Conservation (phyloP, 2,113 vertebrate species). For the Mellivora capensis region DNA sequence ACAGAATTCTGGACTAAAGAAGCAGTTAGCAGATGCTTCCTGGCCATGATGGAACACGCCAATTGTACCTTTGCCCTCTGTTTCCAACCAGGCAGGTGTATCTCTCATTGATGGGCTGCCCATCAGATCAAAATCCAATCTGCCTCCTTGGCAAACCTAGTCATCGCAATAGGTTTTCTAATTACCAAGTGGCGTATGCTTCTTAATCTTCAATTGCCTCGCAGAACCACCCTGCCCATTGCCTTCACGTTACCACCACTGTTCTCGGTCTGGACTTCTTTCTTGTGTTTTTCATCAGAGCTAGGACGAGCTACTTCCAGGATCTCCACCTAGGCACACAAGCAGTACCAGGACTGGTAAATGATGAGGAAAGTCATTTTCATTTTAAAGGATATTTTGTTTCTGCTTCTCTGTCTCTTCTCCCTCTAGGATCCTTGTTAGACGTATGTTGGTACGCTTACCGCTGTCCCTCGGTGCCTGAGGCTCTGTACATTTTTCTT, state of each 20-base stretch:
- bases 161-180: neutral
- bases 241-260: neutral
- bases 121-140: too few species aligned
- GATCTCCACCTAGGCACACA: neutral
- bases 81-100: too few species aligned
- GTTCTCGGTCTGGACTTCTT: neutral
- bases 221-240: neutral
- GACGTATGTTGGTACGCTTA: neutral
- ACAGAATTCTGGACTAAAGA: conserved; percentile 35
- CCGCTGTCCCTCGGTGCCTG: neutral
- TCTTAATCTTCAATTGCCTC: neutral
- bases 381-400: neutral
- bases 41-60: conserved; percentile 83
- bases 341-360: neutral
- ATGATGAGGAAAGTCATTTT: neutral
- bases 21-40: conserved; percentile 86
- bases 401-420: neutral
- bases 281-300: neutral
- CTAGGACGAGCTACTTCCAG: neutral
- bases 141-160: too few species aligned
- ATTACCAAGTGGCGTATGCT: neutral
- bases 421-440: neutral
- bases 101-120: too few species aligned
- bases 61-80: conserved; percentile 77
- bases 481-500: neutral